Conservation (phyloP, 2,113 vertebrate genomes). For the Syngnathus floridae region DNA sequence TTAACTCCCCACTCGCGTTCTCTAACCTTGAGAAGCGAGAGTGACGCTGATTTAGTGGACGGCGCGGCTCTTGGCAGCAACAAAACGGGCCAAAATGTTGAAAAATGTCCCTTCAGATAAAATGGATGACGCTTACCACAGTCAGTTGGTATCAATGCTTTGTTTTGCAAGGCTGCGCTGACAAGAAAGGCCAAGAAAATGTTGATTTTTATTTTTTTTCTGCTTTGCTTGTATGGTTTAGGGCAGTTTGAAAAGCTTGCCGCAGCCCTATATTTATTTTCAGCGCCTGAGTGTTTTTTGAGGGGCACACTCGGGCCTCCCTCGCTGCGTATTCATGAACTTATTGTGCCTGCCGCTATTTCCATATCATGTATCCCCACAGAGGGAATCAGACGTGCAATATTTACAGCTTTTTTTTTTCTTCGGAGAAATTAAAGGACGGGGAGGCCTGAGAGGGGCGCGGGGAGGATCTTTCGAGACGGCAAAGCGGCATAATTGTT, state of each 20-base stretch:
- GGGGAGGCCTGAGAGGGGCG: conserved; percentile 25
- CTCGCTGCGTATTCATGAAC: conserved; percentile 54
- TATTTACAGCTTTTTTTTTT: conserved; percentile 55
- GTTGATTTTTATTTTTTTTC: conserved; percentile 24
- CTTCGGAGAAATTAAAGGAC: conserved; percentile 58
- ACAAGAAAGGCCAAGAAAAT: conserved; percentile 40
- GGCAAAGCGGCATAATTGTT: conserved; percentile 72
- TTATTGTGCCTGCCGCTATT: conserved; percentile 52
- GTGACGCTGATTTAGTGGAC: conserved; percentile 60
- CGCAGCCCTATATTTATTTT: conserved; percentile 48
- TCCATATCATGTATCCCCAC: conserved; percentile 41
- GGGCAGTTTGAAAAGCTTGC: conserved; percentile 5
- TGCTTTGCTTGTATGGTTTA: conserved; percentile 1
- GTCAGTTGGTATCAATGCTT: conserved; percentile 43
- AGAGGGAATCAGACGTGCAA: conserved; percentile 46
- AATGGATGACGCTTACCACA: conserved; percentile 48
- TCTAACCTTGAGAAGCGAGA: conserved; percentile 60
- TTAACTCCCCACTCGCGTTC: conserved; percentile 26
- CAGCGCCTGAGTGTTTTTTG: conserved; percentile 39
- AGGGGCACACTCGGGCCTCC: conserved; percentile 25
- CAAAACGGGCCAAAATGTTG: conserved; percentile 56
- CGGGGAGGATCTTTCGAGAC: conserved; percentile 58
- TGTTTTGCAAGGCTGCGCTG: conserved; percentile 54
- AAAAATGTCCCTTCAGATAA: conserved; percentile 66
- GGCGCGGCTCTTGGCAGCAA: conserved; percentile 36